Base-by-base conservation (phyloP, 2,888 invertebrate genomes). In the Helobdella robusta region DNA sequence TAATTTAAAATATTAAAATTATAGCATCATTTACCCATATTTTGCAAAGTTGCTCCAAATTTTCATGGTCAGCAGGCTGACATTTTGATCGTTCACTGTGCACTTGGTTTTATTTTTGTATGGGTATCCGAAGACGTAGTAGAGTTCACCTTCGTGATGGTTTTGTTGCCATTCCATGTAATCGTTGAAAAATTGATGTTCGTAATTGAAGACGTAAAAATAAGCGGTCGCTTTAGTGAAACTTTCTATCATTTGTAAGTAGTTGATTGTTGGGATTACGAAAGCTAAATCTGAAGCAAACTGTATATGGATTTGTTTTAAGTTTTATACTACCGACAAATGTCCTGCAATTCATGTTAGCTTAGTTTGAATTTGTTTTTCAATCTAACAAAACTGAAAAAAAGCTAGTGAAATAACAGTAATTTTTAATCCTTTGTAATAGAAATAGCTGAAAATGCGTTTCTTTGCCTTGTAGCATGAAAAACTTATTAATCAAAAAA, bases 31-130 rank as follows among this genome's bases (percentile, higher is more conserved):
- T 36, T 23, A 69, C 71, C 71, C 68, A 25, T 58, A 54, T 46
- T 68, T 69, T 34, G 71, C 70, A 52, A 71, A 71, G 46, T 70
- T 68, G 6, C 68, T 69, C 71, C 71, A 71, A 15, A 71, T 34
- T 18, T 36, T 65, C 70, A 70, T 70, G 56, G 70, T 40, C 23
- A 34, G 40, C 3, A 46, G 23, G 36, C 71, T 71, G 50, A 66
- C 56, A 11, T 36, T 34, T 28, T 56, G 56, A 30, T 70, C 68
- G 11, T 32, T 52, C 25, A 46, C 32, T 2, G 59, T 63, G 67
- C 67, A 71, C 40, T 28, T 65, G 35, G 40, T 32, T 23, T 71
- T 68, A 2, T 68, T 69, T 32, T 68, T 71, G 67, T 68, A 71
- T n/a, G 71, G 71, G 11, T 68, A 66, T 15, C 71, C 71, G 59